Conservation (phyloP, 2,113 vertebrate species). For the Nycticebus coucang region DNA sequence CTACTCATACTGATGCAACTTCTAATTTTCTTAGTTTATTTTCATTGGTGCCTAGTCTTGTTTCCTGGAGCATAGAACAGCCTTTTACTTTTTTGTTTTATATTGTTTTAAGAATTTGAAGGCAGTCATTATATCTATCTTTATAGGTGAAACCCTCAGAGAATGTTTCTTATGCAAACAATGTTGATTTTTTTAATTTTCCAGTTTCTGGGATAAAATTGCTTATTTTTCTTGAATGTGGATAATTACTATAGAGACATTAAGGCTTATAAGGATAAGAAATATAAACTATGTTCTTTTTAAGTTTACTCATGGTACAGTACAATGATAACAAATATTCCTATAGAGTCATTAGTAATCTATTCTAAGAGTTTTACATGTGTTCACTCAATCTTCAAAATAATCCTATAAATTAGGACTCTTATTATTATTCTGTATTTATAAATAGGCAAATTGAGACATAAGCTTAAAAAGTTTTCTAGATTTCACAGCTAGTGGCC, state of each 20-base stretch:
- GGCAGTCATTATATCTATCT: not conserved
- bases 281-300: not conserved
- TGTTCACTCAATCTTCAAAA: not conserved
- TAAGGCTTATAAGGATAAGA: not conserved
- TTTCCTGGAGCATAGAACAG: not conserved
- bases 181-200: constrained; percentile 9
- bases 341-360: not conserved
- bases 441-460: not conserved
- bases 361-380: not conserved
- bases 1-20: not conserved
- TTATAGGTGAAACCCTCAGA: not conserved
- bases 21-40: not conserved
- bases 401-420: not conserved
- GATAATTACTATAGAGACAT: not conserved
- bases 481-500: not conserved
- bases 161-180: not conserved
- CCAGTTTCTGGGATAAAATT: not conserved
- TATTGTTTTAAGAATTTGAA: not conserved
- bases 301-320: not conserved
- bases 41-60: not conserved
- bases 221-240: constrained; percentile 7
- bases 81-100: not conserved
- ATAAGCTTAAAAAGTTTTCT: not conserved
- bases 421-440: not conserved
- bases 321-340: not conserved